Evolutionary conservation across 2,797 vertebrate species (phyloP), one percentile per base, ranked within the genome.

Genomic region (Cynopterus sphinx): DNA sequence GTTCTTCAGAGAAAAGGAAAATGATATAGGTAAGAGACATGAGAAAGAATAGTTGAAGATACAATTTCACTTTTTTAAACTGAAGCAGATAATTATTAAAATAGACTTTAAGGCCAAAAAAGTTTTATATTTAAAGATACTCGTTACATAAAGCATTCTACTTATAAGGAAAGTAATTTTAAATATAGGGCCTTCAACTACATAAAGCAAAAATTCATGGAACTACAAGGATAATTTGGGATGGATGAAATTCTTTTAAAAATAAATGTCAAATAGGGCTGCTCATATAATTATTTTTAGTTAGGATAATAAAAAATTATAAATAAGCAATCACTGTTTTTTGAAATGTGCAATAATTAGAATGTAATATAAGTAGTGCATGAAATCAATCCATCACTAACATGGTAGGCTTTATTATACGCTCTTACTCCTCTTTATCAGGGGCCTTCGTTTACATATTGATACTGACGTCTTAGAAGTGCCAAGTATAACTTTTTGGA

Each of bases 201-300:
- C 65, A 79, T 21, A 65, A 55, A 49, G 78, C 41, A 68, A 53
- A 89, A 67, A 79, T 57, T n/a, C 46, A 61, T 70, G 31, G 41
- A 90, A 75, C 61, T 81, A 43, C 21, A 22, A 59, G 12, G 57
- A 17, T 79, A 68, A 74, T 43, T 53, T 74, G 43, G 36, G 43
- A 74, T 74, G 16, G 33, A 33, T 86, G 33, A 73, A 79, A 74
- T 85, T 73, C 33, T 96, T 90, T 81, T 87, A 75, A 75, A 87
- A 55, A 4, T 74, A 79, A 67, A 36, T 68, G 81, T 17, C 22
- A 41, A 81, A 55, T 63, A 71, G 53, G 21, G 6, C 39, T 61
- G 61, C 21, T 43, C 43, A 26, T 31, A 49, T 73, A 74, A 87
- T 77, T 82, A 82, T 36, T 90, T 91, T 83, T 84, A 91, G 22